Conservation (phyloP, 2,888 invertebrate species). For the Aplocera efformata region DNA sequence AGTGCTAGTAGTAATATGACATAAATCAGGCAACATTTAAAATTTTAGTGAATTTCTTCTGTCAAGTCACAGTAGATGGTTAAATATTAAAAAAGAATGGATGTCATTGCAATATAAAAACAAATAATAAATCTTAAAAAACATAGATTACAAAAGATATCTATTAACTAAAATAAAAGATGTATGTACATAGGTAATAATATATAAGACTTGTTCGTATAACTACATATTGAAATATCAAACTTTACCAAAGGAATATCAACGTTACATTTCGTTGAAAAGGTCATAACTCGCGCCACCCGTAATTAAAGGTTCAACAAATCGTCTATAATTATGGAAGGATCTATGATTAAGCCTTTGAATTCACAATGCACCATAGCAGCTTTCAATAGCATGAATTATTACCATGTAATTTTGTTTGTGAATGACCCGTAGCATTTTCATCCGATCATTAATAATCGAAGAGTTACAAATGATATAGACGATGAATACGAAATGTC, state of each 20-base stretch:
- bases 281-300: constrained; percentile 13
- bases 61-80: too few relatives aligned
- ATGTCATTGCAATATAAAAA: too few relatives aligned
- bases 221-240: neutral
- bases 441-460: constrained; percentile 32
- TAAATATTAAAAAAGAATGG: too few relatives aligned
- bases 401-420: constrained; percentile 28
- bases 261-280: constrained; percentile 10
- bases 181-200: too few relatives aligned
- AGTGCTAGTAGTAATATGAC: too few relatives aligned
- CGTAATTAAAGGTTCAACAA: constrained; percentile 21
- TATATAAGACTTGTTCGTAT: too few relatives aligned
- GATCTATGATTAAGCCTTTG: constrained; percentile 29
- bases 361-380: constrained; percentile 25
- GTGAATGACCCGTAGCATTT: constrained; percentile 26
- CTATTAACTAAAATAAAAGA: too few relatives aligned
- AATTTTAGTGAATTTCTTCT: too few relatives aligned
- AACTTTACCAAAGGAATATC: constrained; percentile 5
- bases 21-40: too few relatives aligned
- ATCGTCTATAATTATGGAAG: constrained; percentile 23
- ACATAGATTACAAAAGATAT: too few relatives aligned
- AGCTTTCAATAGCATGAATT: constrained; percentile 25
- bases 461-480: constrained; percentile 26
- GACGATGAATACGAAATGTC: constrained; percentile 30
- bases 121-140: too few relatives aligned